Evolutionary conservation across 2,888 invertebrate species (phyloP).

Genomic region (Phoenoteleia sp.): DNA sequence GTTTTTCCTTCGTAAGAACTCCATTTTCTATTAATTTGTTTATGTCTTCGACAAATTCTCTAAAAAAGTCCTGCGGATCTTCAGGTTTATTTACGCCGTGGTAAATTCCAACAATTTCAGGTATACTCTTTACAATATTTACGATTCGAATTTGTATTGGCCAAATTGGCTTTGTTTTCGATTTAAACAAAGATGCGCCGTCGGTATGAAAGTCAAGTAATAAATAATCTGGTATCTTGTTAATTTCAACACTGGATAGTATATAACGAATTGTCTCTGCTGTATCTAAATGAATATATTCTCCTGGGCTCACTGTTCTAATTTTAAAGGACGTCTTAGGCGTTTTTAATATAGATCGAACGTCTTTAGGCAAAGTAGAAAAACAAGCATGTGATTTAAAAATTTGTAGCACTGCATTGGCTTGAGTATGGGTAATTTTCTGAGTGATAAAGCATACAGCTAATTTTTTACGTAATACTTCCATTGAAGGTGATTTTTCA

Average conservation of each 20-base stretch:
- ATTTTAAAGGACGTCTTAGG: background rate
- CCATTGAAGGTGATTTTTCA: too few species aligned
- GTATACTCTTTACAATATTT: slow-evolving; percentile 22
- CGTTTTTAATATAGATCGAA: background rate
- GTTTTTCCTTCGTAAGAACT: background rate
- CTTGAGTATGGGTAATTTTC: too few species aligned
- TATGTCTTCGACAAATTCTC: slow-evolving; percentile 6
- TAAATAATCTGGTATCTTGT: background rate
- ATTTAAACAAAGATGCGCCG: slow-evolving; percentile 20
- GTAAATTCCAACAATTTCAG: slow-evolving; percentile 32
- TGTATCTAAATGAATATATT: background rate
- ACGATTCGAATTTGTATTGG: slow-evolving; percentile 30
- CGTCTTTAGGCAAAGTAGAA: background rate
- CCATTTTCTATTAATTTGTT: slow-evolving; percentile 22
- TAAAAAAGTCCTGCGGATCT: slow-evolving; percentile 20
- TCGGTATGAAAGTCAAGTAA: slow-evolving; percentile 20
- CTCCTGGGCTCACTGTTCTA: background rate
- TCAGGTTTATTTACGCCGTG: slow-evolving; percentile 10
- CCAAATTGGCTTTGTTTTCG: slow-evolving; percentile 8
- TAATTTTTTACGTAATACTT: too few species aligned
- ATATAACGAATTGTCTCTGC: background rate
- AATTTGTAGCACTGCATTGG: too few species aligned
- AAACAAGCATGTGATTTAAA: slow-evolving; percentile 3
- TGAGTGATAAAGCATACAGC: too few species aligned
- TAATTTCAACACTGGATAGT: background rate